Evolutionary conservation across 2,797 vertebrate genomes (phyloP).

Genomic region (Eidolon dupreanum): DNA sequence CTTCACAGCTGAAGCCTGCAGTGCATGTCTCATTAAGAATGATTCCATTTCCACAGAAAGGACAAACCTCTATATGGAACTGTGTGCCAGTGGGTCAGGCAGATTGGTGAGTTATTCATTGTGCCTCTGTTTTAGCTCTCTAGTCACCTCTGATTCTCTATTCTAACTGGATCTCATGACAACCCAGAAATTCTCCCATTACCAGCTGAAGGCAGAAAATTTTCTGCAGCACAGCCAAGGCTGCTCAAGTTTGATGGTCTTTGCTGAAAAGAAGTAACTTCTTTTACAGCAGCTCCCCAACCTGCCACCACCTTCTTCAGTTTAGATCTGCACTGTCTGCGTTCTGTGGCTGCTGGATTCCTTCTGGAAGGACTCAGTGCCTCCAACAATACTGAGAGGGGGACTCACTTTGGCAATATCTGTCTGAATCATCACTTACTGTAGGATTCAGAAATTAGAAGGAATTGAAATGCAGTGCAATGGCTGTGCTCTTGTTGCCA

Average conservation of each 20-base stretch:
- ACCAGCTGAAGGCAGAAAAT: slow-evolving; percentile 46
- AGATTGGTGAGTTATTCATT: background rate
- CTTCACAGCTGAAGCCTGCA: slow-evolving; percentile 43
- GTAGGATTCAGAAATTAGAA: background rate
- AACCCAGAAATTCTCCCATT: slow-evolving; percentile 25
- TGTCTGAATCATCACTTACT: background rate
- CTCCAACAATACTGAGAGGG: background rate
- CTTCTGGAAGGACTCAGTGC: background rate
- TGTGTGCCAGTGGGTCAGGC: slow-evolving; percentile 1
- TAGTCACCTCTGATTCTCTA: slow-evolving; percentile 55
- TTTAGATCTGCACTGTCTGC: background rate
- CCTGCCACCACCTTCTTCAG: background rate
- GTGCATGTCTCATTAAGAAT: slow-evolving; percentile 67
- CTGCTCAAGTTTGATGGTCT: slow-evolving; percentile 52
- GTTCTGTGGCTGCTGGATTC: background rate
- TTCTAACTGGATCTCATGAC: slow-evolving; percentile 54
- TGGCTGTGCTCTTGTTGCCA: background rate
- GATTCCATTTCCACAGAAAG: slow-evolving; percentile 38
- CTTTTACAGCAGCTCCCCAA: slow-evolving; percentile 32
- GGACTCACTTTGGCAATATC: background rate
- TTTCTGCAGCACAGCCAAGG: background rate
- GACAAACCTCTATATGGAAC: background rate
- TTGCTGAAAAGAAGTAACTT: slow-evolving; percentile 28
- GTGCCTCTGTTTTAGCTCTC: slow-evolving; percentile 11
- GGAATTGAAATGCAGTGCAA: background rate